Evolutionary conservation across 2,797 vertebrate genomes (phyloP).

Genomic region (Phoxinus dragarum): DNA sequence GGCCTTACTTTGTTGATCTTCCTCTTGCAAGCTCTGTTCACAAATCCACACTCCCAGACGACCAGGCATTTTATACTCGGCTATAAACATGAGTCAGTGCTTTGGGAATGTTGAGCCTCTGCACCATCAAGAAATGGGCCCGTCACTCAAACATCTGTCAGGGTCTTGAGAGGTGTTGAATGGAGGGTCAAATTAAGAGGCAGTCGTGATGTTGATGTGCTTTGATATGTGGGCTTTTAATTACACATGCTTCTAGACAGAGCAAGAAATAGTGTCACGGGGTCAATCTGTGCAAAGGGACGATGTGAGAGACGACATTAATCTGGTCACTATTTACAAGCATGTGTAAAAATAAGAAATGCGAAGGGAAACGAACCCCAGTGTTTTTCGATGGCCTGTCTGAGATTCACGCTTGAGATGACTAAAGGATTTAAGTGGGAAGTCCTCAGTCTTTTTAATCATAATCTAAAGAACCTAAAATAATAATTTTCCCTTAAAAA

Average conservation of each 20-base stretch:
- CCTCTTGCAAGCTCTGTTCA: slow-evolving; percentile 19
- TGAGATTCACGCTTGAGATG: slow-evolving; percentile 71
- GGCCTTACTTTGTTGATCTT: slow-evolving; percentile 1
- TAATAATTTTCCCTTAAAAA: background rate
- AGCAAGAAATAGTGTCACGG: slow-evolving; percentile 64
- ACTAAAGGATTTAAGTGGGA: slow-evolving; percentile 65
- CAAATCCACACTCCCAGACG: slow-evolving; percentile 40
- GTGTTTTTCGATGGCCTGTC: slow-evolving; percentile 53
- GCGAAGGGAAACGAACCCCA: slow-evolving; percentile 2
- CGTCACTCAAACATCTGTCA: slow-evolving; percentile 75
- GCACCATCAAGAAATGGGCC: slow-evolving; percentile 66
- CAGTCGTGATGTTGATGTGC: slow-evolving; percentile 73
- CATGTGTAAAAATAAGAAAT: slow-evolving; percentile 57
- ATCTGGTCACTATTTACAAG: slow-evolving; percentile 69
- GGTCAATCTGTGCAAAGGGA: slow-evolving; percentile 56
- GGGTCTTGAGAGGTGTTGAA: slow-evolving; percentile 68
- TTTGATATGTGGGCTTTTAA: slow-evolving; percentile 77
- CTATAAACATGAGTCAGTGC: slow-evolving; percentile 65
- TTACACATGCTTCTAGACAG: slow-evolving; percentile 70
- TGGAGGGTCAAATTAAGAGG: slow-evolving; percentile 31
- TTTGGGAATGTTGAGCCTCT: slow-evolving; percentile 77
- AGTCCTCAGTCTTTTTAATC: slow-evolving; percentile 42
- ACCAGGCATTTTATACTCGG: slow-evolving; percentile 71
- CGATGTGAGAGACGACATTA: slow-evolving; percentile 70
- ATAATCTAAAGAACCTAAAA: background rate